A percentile compares a stretch with the other conserved stretches of the same genome.
Evolutionary conservation across 2,113 vertebrate species (phyloP).

Genomic region (Antidorcas marsupialis): DNA sequence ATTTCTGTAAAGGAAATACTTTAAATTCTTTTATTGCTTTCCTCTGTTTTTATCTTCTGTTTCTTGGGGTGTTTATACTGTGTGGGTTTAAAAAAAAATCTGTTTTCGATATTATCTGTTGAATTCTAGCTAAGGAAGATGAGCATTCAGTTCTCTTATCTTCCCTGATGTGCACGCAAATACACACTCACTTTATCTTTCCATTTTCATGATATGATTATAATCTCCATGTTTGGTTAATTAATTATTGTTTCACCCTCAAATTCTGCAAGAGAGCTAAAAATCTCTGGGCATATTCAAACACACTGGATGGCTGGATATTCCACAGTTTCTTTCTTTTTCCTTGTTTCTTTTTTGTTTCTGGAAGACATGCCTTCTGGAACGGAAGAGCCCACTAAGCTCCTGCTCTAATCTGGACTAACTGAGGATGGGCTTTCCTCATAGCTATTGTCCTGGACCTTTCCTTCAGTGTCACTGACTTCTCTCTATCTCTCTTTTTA

Average conservation of each 20-base stretch:
- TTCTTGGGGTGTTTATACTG: background rate
- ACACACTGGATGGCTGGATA: background rate
- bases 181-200: background rate
- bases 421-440: background rate
- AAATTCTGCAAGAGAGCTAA: background rate
- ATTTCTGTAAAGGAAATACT: conserved; percentile 18
- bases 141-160: background rate
- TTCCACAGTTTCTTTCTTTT: background rate
- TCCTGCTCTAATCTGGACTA: background rate
- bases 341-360: background rate
- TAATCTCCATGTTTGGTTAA: background rate
- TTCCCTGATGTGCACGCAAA: background rate
- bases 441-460: background rate
- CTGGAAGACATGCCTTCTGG: background rate
- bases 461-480: background rate
- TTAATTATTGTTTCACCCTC: background rate
- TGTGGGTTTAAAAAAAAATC: background rate
- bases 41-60: background rate
- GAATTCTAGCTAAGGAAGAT: background rate
- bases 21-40: conserved; percentile 29
- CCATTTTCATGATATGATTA: background rate
- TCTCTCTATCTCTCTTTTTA: background rate
- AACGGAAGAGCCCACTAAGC: background rate
- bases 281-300: background rate
- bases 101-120: conserved; percentile 13